These are phyloP conservation scores for Dendrocincla tyrannina DNA, from an alignment of 2,797 vertebrate species.

Conservation along the genomic window DNA sequence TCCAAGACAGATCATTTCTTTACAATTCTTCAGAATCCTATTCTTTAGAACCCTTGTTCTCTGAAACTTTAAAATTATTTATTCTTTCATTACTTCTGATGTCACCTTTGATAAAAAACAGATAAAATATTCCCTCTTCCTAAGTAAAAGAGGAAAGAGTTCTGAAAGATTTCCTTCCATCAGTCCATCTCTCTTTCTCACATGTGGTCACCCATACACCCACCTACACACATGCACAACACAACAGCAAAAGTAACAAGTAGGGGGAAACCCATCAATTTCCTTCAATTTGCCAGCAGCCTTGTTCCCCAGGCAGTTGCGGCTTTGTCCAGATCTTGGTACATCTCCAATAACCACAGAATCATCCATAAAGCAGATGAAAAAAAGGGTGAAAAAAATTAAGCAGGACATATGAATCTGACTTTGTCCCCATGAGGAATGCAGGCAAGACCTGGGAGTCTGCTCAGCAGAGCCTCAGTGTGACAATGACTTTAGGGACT, in stretches of 20 bases:
- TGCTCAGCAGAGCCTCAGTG: background rate
- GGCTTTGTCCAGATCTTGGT: background rate
- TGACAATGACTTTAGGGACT: background rate
- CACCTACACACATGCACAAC: background rate
- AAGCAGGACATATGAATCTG: background rate
- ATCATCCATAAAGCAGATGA: background rate
- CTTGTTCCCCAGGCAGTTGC: background rate
- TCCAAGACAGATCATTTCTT: conserved; percentile 30
- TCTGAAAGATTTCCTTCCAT: background rate
- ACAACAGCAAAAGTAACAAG: background rate
- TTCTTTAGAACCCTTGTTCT: conserved; percentile 12
- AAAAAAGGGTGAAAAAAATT: background rate
- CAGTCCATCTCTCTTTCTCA: background rate
- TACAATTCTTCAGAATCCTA: background rate
- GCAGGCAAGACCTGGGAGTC: background rate
- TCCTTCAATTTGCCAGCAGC: background rate
- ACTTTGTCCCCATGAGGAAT: background rate
- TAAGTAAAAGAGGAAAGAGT: background rate
- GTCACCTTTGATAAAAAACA: conserved; percentile 25
- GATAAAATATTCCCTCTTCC: background rate
- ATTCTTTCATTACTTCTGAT: conserved; percentile 17
- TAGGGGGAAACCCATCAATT: background rate
- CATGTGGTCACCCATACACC: background rate
- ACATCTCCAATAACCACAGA: background rate
- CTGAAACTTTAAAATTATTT: conserved; percentile 25